Base-by-base conservation (phyloP, 2,113 vertebrate species). In the Catharus minimus region DNA sequence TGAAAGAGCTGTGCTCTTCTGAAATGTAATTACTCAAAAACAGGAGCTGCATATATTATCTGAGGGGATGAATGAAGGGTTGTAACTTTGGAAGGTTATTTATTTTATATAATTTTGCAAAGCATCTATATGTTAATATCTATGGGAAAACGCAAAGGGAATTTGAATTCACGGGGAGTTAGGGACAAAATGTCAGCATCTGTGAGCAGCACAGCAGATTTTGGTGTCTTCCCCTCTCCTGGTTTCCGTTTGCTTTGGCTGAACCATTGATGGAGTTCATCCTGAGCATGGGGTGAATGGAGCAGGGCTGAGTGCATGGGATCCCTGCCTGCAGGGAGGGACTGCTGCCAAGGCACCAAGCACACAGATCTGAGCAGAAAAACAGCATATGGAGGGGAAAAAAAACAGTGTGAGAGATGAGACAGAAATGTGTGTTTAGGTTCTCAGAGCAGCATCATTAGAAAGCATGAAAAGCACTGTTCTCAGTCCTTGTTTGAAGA, bases 21-120 rank as follows among this genome's bases (percentile, higher is more conserved):
- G 72, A 92, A 96, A 95, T 90, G 69, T 91, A 95, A 97, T 97
- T 95, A 96, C 96, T 96, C 90, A 95, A 92, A 96, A 83, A 10
- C 73, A 92, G 77, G 88, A 96, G 94, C 87, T 79, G 87, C 78
- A 83, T 89, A 10, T 28, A 55, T 89, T 95, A 89, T 90, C 68
- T 36, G 75, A 88, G 65, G 47, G 75, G 80, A 82, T 90, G 81
- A 92, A 92, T 55, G 90, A 92, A 85, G 85, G 67, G 71, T 46
- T 81, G 74, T 21, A 94, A 88, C 82, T 93, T 81, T 73, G 50
- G 60, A 39, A 65, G 71, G 39, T 53, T 66, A 57, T 58, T 90
- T 93, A 38, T 89, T 93, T 74, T 28, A 18, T 44, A 8, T 15
- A 76, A 76, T 88, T 90, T 39, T 36, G 46, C 60, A n/a, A 80